These are phyloP conservation scores for Acridotheres tristis DNA, from an alignment of 2,797 vertebrate species.

Conservation along the genomic window DNA sequence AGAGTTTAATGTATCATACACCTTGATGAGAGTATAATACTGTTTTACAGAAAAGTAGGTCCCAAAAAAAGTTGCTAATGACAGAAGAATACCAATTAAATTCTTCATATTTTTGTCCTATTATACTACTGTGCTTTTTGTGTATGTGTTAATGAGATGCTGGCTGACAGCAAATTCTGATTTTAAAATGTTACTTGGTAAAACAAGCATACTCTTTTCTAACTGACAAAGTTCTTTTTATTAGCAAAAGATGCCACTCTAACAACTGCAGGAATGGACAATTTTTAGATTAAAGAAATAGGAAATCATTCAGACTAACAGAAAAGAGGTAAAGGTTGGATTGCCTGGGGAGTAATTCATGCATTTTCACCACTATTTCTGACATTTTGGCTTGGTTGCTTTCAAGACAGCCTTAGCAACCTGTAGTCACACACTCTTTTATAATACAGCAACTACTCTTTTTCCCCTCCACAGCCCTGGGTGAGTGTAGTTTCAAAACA, in stretches of 20 bases:
- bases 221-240: neutral
- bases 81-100: conserved; percentile 12
- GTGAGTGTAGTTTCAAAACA: neutral
- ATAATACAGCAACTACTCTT: neutral
- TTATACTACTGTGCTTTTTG: neutral
- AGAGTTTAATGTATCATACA: neutral
- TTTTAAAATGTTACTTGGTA: neutral
- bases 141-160: neutral
- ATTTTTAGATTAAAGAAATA: conserved; percentile 18
- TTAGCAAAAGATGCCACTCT: neutral
- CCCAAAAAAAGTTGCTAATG: neutral
- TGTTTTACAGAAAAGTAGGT: neutral
- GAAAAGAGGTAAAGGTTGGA: neutral
- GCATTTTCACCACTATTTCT: neutral
- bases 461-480: neutral
- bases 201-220: neutral
- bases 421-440: neutral
- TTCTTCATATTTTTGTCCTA: neutral
- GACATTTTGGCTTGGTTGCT: neutral
- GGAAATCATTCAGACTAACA: neutral
- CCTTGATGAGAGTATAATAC: neutral
- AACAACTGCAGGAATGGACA: neutral
- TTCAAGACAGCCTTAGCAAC: conserved; percentile 17
- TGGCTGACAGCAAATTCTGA: neutral
- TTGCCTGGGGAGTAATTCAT: neutral